These are phyloP conservation scores for Daboia siamensis DNA, from an alignment of 2,113 vertebrate species.

Conservation along the genomic window DNA sequence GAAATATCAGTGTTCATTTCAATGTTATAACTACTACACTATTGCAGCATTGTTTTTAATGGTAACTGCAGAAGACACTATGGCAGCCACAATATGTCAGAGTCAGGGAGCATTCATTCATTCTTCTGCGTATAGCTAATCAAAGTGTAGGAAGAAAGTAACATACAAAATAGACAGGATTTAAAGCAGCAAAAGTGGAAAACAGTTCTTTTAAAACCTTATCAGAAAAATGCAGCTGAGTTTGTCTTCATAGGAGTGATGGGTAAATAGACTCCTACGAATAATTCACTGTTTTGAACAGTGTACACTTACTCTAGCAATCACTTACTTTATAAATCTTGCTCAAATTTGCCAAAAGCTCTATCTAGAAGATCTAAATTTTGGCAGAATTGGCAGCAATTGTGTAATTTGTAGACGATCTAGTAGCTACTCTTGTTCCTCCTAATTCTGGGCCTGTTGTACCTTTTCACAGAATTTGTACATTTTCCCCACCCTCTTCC, in stretches of 20 bases:
- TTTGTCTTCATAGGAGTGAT: neutral
- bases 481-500: neutral
- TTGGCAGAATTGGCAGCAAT: neutral
- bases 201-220: neutral
- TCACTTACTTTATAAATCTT: neutral
- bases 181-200: neutral
- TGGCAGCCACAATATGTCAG: neutral
- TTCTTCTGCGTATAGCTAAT: neutral
- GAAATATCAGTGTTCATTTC: neutral
- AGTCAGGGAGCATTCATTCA: neutral
- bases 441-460: neutral
- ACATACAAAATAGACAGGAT: neutral
- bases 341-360: neutral
- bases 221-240: neutral
- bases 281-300: neutral
- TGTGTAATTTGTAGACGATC: neutral
- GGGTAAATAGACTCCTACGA: neutral
- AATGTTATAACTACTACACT: neutral
- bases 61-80: neutral
- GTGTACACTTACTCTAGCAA: neutral
- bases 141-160: neutral
- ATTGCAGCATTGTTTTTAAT: neutral
- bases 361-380: rapidly evolving
- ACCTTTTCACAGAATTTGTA: neutral
- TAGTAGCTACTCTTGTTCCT: neutral